phyloP scores from a whole-genome alignment of 2,888 invertebrate genomes.

The Scaptomyza polygonia region DNA sequence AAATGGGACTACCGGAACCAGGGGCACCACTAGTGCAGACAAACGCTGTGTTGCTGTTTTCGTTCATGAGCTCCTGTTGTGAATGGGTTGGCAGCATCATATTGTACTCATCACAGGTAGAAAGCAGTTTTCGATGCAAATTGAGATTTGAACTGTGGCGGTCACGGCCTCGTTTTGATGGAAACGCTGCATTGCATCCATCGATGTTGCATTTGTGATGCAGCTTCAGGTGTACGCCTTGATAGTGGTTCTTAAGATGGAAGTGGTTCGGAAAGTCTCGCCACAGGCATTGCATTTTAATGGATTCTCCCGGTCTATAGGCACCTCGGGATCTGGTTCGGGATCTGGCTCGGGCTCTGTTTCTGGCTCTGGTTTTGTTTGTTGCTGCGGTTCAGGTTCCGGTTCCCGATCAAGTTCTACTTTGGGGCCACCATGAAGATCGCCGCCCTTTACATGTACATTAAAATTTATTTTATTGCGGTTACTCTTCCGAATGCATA shows the following conservation, averaged over 20 bases:
- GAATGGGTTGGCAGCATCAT: conserved; percentile 33
- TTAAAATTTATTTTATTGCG: conserved; percentile 43
- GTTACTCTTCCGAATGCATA: conserved; percentile 34
- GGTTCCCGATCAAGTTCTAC: conserved; percentile 32
- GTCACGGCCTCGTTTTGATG: conserved; percentile 96
- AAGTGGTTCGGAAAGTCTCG: conserved; percentile 97
- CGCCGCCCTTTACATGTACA: conserved; percentile 23
- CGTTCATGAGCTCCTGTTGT: too few species aligned
- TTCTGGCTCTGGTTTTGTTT: conserved; percentile 49
- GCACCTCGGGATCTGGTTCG: conserved; percentile 93
- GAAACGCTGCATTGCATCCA: conserved; percentile 97
- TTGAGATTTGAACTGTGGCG: conserved; percentile 96
- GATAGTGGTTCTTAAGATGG: conserved; percentile 96
- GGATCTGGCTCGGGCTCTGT: conserved; percentile 82
- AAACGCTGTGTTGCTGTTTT: too few species aligned
- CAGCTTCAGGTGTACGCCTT: conserved; percentile 96
- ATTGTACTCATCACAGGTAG: conserved; percentile 85
- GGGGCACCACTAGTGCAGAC: too few species aligned
- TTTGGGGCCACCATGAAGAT: conserved; percentile 36
- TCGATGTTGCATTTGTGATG: conserved; percentile 98
- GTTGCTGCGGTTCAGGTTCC: conserved; percentile 2
- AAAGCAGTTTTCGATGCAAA: conserved; percentile 94
- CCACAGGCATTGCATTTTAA: conserved; percentile 95
- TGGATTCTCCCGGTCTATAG: conserved; percentile 96
- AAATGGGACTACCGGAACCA: too few species aligned